phyloP scores from a whole-genome alignment of 2,113 vertebrate genomes.

The Xiphophorus couchianus region DNA sequence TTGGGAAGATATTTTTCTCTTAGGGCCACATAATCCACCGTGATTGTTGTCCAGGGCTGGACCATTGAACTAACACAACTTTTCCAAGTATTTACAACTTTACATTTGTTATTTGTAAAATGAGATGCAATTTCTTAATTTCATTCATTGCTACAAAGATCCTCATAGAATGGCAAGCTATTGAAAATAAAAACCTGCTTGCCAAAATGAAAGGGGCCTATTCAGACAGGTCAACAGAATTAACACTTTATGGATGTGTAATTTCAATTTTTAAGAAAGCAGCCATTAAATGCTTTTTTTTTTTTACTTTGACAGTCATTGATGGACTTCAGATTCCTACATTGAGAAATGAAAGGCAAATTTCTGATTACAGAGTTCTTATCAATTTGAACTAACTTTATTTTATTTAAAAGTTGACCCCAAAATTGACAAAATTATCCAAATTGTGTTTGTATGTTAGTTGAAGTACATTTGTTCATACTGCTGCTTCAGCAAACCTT shows the following conservation, averaged over 20 bases:
- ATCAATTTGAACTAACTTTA: neutral
- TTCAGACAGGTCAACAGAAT: no score
- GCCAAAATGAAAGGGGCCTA: neutral
- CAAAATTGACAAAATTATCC: no score
- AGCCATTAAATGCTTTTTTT: neutral
- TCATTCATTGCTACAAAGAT: neutral
- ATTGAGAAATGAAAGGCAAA: neutral
- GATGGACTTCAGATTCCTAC: neutral
- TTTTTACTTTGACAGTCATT: neutral
- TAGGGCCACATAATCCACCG: no score
- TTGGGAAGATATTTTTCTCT: neutral
- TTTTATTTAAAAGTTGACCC: neutral
- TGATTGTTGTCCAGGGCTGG: neutral
- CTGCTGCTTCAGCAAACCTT: slow-evolving; percentile 18
- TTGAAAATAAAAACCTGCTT: neutral
- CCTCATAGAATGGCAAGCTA: neutral
- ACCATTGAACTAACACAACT: neutral
- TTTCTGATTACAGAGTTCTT: neutral
- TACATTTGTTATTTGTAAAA: no score
- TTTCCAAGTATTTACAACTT: no score
- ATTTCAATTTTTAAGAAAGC: no score
- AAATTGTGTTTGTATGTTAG: slow-evolving; percentile 34
- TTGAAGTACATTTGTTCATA: slow-evolving; percentile 52
- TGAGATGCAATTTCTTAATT: no score
- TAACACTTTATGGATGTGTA: no score